Base-by-base conservation (phyloP, 2,888 invertebrate genomes). In the Synergus laeviventris region DNA sequence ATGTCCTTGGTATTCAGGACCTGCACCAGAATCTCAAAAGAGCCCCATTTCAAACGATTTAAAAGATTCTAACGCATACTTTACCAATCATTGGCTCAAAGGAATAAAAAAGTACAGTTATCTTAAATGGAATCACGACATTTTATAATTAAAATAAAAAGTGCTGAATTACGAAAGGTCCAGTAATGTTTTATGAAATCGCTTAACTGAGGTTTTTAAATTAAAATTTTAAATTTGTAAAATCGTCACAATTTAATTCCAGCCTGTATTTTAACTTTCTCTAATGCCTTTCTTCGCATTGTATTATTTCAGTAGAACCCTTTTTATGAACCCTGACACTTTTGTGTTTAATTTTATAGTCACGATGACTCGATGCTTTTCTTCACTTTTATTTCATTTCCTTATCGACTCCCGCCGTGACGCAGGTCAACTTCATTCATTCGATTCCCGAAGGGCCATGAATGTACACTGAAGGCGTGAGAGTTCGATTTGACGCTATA, bases 401-500 rank as follows among this genome's bases (percentile, higher is more conserved):
- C 11, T n/a, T 45, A 45, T 70, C 70, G 70, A 70, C 54, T 70
- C 31, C 12, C 21, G 45, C 31, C 66, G 31, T 45, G 66, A 49
- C 70, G 70, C n/a, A 70, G 70, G 45, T 70, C 70, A 49, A 49
- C 70, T 70, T 70, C 79, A 79, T 79, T 80, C 79, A 80, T 61
- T 79, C 74, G 74, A 78, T 78, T 79, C 82, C 81, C 81, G 16
- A n/a, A 62, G 80, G 82, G 79, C 74, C 78, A 61, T 73, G 85
- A 86, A 89, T 87, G 82, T 83, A 76, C 81, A 78, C 79, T 54
- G 70, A 56, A 70, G 31, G 75, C 49, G 38, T 21, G 54, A 39
- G 75, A 81, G 84, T 86, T 89, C 88, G 87, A 89, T 89, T 89
- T 86, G 78, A 84, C 82, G 85, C 84, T 82, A 86, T 82, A 87